phyloP scores from a whole-genome alignment of 1,140 invertebrate genomes.

The Amphibalanus amphitrite region DNA sequence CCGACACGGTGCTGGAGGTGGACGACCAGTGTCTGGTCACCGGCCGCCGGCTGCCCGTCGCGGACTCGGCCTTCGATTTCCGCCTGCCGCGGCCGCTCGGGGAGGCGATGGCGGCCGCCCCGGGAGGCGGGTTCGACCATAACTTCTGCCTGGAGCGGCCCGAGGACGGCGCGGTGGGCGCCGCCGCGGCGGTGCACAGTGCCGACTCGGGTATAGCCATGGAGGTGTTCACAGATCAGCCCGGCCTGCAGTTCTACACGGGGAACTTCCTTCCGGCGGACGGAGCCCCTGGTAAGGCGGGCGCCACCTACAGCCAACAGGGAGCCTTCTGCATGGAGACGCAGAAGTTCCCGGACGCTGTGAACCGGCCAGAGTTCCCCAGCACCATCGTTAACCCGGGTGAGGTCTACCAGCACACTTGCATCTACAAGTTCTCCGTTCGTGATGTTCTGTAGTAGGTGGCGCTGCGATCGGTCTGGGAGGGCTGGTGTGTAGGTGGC shows the following conservation, averaged over 20 bases:
- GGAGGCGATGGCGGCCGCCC: conserved; percentile 30
- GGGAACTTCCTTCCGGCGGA: conserved; percentile 47
- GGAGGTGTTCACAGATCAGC: conserved; percentile 64
- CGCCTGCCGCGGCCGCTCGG: conserved; percentile 34
- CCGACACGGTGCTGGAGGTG: conserved; percentile 50
- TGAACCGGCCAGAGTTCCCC: conserved; percentile 64
- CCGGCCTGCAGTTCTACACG: conserved; percentile 81
- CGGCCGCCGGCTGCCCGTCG: conserved; percentile 47
- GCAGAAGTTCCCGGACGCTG: conserved; percentile 77
- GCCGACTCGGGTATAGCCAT: conserved; percentile 23
- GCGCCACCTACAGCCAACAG: conserved; percentile 49
- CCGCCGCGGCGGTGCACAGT: too few species aligned
- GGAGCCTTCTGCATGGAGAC: conserved; percentile 76
- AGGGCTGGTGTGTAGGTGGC: too few species aligned
- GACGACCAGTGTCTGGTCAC: conserved; percentile 12
- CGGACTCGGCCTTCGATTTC: conserved; percentile 49
- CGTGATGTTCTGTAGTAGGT: too few species aligned
- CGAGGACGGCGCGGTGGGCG: conserved; percentile 15
- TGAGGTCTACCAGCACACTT: conserved; percentile 41
- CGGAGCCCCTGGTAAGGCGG: conserved; percentile 44
- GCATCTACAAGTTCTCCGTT: conserved; percentile 10
- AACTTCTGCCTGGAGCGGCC: conserved; percentile 44
- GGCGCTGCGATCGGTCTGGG: too few species aligned
- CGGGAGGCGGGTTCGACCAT: conserved; percentile 48
- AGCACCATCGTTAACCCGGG: conserved; percentile 50